Conservation (phyloP, 2,797 vertebrate species). For the Pelochelys cantorii region DNA sequence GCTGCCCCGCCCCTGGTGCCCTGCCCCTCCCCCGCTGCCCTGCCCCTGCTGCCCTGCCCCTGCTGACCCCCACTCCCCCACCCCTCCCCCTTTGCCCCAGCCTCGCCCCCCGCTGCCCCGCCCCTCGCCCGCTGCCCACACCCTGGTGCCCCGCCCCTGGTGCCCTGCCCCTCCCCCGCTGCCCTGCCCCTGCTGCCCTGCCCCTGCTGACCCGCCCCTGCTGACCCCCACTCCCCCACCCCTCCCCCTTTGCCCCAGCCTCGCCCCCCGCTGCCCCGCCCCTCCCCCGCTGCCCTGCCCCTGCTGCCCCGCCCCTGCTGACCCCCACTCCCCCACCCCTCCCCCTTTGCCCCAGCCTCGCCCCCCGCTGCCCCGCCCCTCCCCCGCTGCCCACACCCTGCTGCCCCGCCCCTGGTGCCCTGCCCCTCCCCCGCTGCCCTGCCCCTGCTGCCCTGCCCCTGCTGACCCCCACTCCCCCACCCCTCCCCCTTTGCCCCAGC, state of each 20-base stretch:
- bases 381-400: neutral
- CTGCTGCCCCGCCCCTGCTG: fast-evolving
- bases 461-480: too few species aligned
- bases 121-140: neutral
- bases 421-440: neutral
- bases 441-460: too few species aligned
- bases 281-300: fast-evolving
- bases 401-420: neutral
- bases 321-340: neutral
- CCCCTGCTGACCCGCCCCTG: too few species aligned
- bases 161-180: neutral
- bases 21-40: neutral
- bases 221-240: neutral
- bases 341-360: neutral
- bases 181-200: neutral
- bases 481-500: neutral
- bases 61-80: neutral
- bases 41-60: neutral
- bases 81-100: neutral
- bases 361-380: neutral
- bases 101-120: neutral
- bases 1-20: too few species aligned
- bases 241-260: neutral
- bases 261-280: too few species aligned
- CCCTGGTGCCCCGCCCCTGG: neutral